These are phyloP conservation scores for Congeria kusceri DNA, from an alignment of 2,888 invertebrate genomes.

Conservation along the genomic window DNA sequence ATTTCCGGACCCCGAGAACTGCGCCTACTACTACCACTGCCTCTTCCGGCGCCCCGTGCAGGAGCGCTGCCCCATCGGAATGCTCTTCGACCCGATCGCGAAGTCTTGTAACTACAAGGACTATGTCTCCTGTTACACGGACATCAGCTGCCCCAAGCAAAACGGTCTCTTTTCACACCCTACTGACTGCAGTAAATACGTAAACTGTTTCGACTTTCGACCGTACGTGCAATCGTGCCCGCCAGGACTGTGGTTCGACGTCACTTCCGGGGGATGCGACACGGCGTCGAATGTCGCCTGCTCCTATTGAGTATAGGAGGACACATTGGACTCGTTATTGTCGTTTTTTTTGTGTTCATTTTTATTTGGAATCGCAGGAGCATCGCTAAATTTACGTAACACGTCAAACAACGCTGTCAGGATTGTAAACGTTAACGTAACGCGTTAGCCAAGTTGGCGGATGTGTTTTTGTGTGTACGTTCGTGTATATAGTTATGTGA, in stretches of 20 bases:
- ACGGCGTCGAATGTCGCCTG: constrained; percentile 59
- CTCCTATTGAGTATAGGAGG: neutral
- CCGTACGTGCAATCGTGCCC: constrained; percentile 71
- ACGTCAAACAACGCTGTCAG: too few relatives aligned
- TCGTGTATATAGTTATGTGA: too few relatives aligned
- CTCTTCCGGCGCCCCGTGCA: constrained; percentile 62
- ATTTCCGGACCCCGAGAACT: constrained; percentile 70
- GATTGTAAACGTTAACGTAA: too few relatives aligned
- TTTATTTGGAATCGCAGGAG: too few relatives aligned
- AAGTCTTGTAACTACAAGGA: constrained; percentile 71
- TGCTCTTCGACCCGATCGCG: constrained; percentile 69
- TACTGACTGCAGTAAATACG: constrained; percentile 64
- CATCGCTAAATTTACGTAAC: too few relatives aligned
- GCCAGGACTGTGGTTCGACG: constrained; percentile 59
- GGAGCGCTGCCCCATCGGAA: constrained; percentile 65
- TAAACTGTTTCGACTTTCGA: constrained; percentile 70
- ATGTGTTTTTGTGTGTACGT: too few relatives aligned
- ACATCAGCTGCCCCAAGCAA: constrained; percentile 63
- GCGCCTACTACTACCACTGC: constrained; percentile 72
- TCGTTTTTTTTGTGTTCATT: too few relatives aligned
- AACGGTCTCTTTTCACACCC: constrained; percentile 70
- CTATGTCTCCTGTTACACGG: constrained; percentile 68
- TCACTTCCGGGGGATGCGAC: constrained; percentile 84
- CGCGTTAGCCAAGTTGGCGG: too few relatives aligned
- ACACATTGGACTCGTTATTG: too few relatives aligned